Base-by-base conservation (phyloP, 2,888 invertebrate species). In the Clivina fossor region DNA sequence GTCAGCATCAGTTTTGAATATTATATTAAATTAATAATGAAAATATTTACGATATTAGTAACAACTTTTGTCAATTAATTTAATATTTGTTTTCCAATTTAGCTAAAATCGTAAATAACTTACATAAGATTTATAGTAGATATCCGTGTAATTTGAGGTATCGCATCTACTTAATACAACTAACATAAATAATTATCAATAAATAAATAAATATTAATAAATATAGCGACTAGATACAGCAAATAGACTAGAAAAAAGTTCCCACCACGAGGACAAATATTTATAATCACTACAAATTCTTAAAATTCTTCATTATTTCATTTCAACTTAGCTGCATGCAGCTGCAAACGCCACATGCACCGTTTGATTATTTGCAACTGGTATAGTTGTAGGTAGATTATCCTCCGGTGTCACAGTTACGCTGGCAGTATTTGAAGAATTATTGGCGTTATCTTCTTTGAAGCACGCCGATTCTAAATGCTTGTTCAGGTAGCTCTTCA, bases 401-500 rank as follows among this genome's bases (percentile, higher is more conserved):
- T 22, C 57, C 15, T 59, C 33, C 24, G 44, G 13, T 32, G 28
- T 37, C 47, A 22, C 55, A 54, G 16, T 55, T 58, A n/a, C 61
- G 55, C n/a, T 15, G n/a, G 35, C 24, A 38, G 63, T 60, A 54
- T 65, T 30, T 13, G 4, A 3, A 30, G 30, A 30, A 30, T 19
- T 11, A 8, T 22, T 22, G 22, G 16, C 18, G n/a, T n/a, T n/a
- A n/a, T 69, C 83, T 59, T 85, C 84, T 67, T 84, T 85, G 66
- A 84, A 80, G 74, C 95, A 96, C 35, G 93, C 88, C 49, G 93
- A 90, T 74, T 96, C 95, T 71, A 90, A 82, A 75, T 95, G 95
- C 75, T 95, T 95, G 78, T 91, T 93, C 43, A 95, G 82, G 77
- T 95, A 95, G 66, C 93, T 93, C 76, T 95, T 95, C 61, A 96